These are phyloP conservation scores for Zygaena filipendulae DNA, from an alignment of 2,888 invertebrate genomes.

Conservation along the genomic window DNA sequence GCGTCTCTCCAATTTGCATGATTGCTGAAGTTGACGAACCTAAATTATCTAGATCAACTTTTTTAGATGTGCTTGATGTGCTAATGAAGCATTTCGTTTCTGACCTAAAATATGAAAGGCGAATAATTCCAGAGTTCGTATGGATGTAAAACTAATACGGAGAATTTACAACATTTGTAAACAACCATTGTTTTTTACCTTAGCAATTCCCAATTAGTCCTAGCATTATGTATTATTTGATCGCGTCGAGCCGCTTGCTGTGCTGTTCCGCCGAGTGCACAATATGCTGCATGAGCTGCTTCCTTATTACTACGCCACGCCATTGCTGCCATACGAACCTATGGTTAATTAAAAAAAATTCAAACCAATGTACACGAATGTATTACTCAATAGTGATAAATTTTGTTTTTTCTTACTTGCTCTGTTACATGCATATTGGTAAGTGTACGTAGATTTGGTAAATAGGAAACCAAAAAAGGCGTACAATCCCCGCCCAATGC, in stretches of 20 bases:
- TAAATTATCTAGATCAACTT: conserved; percentile 33
- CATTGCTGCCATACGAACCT: conserved; percentile 79
- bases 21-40: conserved; percentile 27
- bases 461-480: conserved; percentile 82
- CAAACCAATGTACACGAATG: conserved; percentile 2
- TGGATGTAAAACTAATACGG: too few species aligned
- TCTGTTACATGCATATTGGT: conserved; percentile 85
- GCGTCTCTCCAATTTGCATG: conserved; percentile 26
- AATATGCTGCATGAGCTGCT: conserved; percentile 73
- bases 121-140: too few species aligned
- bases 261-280: conserved; percentile 67
- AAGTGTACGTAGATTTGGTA: conserved; percentile 77
- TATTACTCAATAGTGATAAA: conserved; percentile 1
- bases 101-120: too few species aligned
- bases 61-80: conserved; percentile 35
- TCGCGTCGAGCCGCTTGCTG: conserved; percentile 76
- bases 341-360: conserved; percentile 1
- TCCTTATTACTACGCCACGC: conserved; percentile 85
- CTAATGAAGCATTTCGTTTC: conserved; percentile 70
- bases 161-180: too few species aligned
- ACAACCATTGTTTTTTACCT: conserved; percentile 42
- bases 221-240: conserved; percentile 85
- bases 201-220: conserved; percentile 87
- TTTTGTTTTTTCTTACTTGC: conserved; percentile 50
- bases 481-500: conserved; percentile 84